These are phyloP conservation scores for Bombus fervidus DNA, from an alignment of 1,140 invertebrate genomes.

Conservation along the genomic window DNA sequence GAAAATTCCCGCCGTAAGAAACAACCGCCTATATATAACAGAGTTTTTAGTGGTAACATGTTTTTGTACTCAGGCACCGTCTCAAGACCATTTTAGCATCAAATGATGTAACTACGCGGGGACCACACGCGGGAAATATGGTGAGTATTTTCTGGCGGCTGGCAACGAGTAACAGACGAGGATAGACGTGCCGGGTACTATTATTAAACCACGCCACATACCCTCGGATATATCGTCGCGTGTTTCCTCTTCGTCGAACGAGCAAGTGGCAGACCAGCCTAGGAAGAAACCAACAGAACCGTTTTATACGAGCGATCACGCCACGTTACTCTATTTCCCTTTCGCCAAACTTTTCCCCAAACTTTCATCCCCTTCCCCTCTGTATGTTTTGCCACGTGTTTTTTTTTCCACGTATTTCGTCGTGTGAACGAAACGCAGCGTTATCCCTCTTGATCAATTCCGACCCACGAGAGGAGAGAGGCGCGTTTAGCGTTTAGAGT, in stretches of 20 bases:
- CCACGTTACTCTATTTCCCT: too few relatives aligned
- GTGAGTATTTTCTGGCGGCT: conserved; percentile 60
- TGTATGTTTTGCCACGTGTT: too few relatives aligned
- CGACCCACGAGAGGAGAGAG: too few relatives aligned
- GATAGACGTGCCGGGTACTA: conserved; percentile 56
- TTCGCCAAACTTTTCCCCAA: too few relatives aligned
- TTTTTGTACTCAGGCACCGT: conserved; percentile 68
- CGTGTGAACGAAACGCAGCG: too few relatives aligned
- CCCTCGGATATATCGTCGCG: background rate
- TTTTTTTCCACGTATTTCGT: too few relatives aligned
- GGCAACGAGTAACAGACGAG: conserved; percentile 43
- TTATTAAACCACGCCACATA: conserved; percentile 63
- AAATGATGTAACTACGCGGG: conserved; percentile 66
- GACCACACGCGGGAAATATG: conserved; percentile 68
- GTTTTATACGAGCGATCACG: too few relatives aligned
- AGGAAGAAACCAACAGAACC: background rate
- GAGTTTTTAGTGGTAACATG: conserved; percentile 65
- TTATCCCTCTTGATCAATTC: too few relatives aligned
- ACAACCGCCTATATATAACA: conserved; percentile 48
- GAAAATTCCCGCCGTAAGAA: background rate
- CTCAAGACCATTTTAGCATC: conserved; percentile 70
- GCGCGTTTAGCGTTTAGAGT: too few relatives aligned
- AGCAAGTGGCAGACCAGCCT: conserved; percentile 35
- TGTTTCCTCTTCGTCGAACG: conserved; percentile 16
- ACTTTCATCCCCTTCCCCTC: too few relatives aligned